phyloP scores from a whole-genome alignment of 2,888 invertebrate species.

The Diogma glabrata region DNA sequence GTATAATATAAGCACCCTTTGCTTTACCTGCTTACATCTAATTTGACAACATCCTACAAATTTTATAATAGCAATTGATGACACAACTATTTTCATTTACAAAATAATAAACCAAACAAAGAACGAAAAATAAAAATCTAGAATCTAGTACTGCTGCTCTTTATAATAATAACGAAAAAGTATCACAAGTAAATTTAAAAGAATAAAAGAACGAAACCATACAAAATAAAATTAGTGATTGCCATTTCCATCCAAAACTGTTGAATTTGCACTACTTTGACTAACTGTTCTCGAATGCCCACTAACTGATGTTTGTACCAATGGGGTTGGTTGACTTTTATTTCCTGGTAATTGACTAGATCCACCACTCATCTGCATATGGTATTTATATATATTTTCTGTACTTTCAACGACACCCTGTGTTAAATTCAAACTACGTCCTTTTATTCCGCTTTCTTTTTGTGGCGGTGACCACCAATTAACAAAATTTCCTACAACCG shows the following conservation, averaged over 20 bases:
- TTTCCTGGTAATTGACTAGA: conserved; percentile 44
- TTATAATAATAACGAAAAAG: too few species aligned
- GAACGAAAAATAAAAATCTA: too few species aligned
- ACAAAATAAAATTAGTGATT: conserved; percentile 1
- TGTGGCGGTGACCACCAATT: conserved; percentile 93
- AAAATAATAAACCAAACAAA: too few species aligned
- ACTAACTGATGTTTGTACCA: conserved; percentile 55
- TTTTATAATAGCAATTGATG: too few species aligned
- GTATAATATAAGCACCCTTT: too few species aligned
- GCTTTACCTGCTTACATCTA: too few species aligned
- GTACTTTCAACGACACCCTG: conserved; percentile 73
- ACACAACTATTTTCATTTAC: too few species aligned
- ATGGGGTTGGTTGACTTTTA: conserved; percentile 53
- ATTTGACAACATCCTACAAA: too few species aligned
- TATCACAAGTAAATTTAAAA: conserved; percentile 8
- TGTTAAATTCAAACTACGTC: conserved; percentile 67
- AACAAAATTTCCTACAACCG: conserved; percentile 84
- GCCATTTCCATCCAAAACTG: not conserved
- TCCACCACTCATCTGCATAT: conserved; percentile 62
- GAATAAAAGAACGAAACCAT: not conserved
- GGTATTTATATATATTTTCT: conserved; percentile 63
- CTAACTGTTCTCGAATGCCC: conserved; percentile 53
- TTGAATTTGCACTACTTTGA: conserved; percentile 38
- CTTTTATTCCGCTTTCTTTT: conserved; percentile 66
- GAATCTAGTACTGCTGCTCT: too few species aligned